These are phyloP conservation scores for Bambusicola thoracicus DNA, from an alignment of 2,113 vertebrate species.

Conservation along the genomic window DNA sequence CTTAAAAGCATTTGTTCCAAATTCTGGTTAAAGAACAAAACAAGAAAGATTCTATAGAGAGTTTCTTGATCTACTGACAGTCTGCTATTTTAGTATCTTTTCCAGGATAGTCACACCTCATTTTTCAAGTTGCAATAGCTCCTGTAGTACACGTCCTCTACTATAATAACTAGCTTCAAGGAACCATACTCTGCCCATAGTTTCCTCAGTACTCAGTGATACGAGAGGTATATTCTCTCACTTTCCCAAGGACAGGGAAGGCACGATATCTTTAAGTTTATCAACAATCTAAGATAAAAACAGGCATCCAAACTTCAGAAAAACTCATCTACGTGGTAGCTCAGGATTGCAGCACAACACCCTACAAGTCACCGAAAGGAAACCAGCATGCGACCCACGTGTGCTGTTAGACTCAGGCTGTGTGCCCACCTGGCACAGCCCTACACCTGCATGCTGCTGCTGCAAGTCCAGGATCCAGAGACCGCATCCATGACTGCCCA, in stretches of 20 bases:
- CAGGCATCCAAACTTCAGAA: background rate
- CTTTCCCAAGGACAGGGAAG: background rate
- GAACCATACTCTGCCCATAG: rapidly evolving
- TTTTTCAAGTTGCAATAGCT: background rate
- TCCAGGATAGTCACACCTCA: background rate
- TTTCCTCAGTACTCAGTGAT: background rate
- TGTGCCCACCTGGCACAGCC: background rate
- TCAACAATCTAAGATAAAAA: background rate
- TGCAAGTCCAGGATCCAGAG: background rate
- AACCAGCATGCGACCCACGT: background rate
- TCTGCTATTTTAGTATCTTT: background rate
- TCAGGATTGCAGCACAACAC: background rate
- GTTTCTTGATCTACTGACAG: background rate
- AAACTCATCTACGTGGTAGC: background rate
- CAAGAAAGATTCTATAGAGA: background rate
- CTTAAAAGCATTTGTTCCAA: background rate
- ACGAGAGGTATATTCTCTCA: background rate
- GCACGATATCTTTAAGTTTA: rapidly evolving
- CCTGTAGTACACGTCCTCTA: background rate
- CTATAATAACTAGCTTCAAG: background rate
- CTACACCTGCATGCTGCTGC: background rate
- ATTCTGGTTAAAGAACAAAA: background rate
- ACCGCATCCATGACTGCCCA: rapidly evolving
- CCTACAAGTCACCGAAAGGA: background rate
- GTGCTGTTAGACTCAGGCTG: background rate